Evolutionary conservation across 2,797 vertebrate genomes (phyloP), one percentile per base, ranked within the genome.

Genomic region (Gobio occitaniae): DNA sequence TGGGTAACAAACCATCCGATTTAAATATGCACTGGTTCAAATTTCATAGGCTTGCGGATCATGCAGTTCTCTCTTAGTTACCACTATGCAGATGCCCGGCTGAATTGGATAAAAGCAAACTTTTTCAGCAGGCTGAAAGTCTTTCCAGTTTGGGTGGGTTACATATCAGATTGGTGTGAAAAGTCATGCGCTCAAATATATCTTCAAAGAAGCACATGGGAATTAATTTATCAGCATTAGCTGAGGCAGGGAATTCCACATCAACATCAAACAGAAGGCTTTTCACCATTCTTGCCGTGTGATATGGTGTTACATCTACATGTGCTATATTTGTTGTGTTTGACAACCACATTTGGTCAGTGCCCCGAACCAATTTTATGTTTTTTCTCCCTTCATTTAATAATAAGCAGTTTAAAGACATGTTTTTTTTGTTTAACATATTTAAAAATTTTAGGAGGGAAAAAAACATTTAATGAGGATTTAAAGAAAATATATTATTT

Each of bases 201-300:
- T 61, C 54, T 61, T 78, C 75, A 78, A 61, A 78, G 75, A 25
- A 6, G 75, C 75, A 78, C 54, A 78, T 44, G 54, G 75, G 75
- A 78, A 61, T 78, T 44, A 59, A 61, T 78, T 61, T 61, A 78
- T 25, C n/a, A 61, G 75, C 25, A 44, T n/a, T 61, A 61, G 75
- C 75, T 78, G 54, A 78, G 75, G 75, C 75, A 61, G 38, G 29
- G 38, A 78, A 78, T 61, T 61, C n/a, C 38, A 78, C 75, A 78
- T 61, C 13, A 61, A 59, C 65, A 68, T 68, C 29, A 78, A 61
- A 61, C 21, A 44, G 38, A 15, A 15, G 4, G 54, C 21, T 29
- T 78, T 77, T 59, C 21, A 25, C 21, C 75, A 61, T 41, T 78
- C 54, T 56, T 38, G n/a, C 25, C 0, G 4, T 50, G 52, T 54